Conservation (phyloP, 2,797 vertebrate genomes). For the Microctenopoma stevenorrisi region DNA sequence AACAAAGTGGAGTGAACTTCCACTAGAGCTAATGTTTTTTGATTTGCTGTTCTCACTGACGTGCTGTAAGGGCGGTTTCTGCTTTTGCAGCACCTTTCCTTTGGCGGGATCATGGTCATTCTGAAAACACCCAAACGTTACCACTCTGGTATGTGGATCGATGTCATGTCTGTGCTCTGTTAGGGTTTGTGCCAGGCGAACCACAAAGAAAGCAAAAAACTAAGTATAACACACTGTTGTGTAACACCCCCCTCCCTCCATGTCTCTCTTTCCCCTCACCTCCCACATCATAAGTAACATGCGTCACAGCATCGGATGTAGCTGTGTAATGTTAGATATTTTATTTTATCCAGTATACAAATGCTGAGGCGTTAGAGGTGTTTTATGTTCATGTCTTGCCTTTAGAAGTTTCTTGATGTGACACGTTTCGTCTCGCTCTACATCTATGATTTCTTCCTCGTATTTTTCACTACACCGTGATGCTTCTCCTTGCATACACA, state of each 20-base stretch:
- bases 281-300: slow-evolving; percentile 44
- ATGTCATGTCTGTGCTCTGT: slow-evolving; percentile 6
- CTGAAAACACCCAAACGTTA: slow-evolving; percentile 8
- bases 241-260: slow-evolving; percentile 28
- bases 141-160: slow-evolving; percentile 17
- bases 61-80: slow-evolving; percentile 23
- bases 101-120: slow-evolving; percentile 9
- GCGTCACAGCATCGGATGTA: slow-evolving; percentile 44
- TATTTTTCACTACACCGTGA: slow-evolving; percentile 33
- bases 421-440: slow-evolving; percentile 14
- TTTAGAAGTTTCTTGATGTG: slow-evolving; percentile 25
- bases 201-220: slow-evolving; percentile 23
- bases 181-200: slow-evolving; percentile 21
- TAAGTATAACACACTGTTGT: slow-evolving; percentile 17
- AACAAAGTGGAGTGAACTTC: slow-evolving; percentile 25
- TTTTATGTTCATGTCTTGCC: slow-evolving; percentile 18
- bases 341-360: slow-evolving; percentile 24
- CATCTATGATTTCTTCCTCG: slow-evolving; percentile 13
- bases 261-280: slow-evolving; percentile 28
- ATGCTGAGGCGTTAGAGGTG: slow-evolving; percentile 22
- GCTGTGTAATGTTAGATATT: slow-evolving; percentile 20
- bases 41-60: slow-evolving; percentile 27
- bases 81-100: not conserved
- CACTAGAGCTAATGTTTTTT: slow-evolving; percentile 9
- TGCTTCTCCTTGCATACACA: slow-evolving; percentile 7